Conservation (phyloP, 2,888 invertebrate species). For the Tetheella fluctuosa region DNA sequence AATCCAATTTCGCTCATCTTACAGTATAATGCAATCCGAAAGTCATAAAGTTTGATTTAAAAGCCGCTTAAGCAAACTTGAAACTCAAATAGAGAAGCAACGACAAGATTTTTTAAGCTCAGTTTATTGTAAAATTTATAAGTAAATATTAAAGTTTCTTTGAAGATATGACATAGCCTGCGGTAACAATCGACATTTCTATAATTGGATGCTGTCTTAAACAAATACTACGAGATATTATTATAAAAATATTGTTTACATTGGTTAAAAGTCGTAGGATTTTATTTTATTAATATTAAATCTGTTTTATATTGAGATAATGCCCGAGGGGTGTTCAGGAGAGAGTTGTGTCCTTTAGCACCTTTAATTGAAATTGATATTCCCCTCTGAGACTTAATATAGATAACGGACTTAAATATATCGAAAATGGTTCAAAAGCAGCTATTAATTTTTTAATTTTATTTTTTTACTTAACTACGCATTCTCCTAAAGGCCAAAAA, state of each 20-base stretch:
- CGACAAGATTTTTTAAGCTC: conserved; percentile 30
- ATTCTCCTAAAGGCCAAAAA: background rate
- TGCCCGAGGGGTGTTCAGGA: background rate
- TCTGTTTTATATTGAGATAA: conserved; percentile 5
- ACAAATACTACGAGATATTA: background rate
- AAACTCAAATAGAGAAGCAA: conserved; percentile 37
- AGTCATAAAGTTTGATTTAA: conserved; percentile 59
- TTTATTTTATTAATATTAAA: conserved; percentile 4
- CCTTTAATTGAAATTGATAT: background rate
- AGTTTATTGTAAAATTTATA: conserved; percentile 23
- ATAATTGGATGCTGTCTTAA: background rate
- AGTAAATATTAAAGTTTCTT: conserved; percentile 19
- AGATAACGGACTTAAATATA: too few relatives aligned
- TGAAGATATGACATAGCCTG: conserved; percentile 10
- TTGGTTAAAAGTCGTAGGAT: background rate
- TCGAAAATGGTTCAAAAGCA: too few relatives aligned
- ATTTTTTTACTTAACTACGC: too few relatives aligned
- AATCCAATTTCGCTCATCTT: conserved; percentile 54
- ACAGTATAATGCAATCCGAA: conserved; percentile 58
- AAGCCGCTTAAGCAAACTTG: conserved; percentile 49
- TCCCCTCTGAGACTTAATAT: background rate
- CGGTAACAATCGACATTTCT: background rate
- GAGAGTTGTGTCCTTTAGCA: background rate
- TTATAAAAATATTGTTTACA: conserved; percentile 5
- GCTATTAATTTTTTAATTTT: too few relatives aligned